Evolutionary conservation across 1,140 invertebrate species (phyloP), one percentile per base, ranked within the genome.

Genomic region (Penaeus chinensis): DNA sequence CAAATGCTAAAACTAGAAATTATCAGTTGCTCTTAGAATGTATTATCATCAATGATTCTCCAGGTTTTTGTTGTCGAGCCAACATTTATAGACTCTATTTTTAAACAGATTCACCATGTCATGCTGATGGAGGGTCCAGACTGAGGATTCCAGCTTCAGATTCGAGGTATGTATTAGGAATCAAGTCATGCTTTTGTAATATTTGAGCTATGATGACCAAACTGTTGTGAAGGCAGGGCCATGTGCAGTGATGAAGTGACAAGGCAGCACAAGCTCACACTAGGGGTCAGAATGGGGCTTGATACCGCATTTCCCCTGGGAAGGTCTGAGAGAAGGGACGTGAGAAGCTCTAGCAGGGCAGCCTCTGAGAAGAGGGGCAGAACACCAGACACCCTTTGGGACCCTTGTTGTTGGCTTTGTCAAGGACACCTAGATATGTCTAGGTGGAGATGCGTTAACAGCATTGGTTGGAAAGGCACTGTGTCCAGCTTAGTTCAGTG

Each of bases 301-400:
- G 16, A 77, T 37, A 32, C 47, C 27, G 16, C 19, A n/a, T 54
- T 27, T 77, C 84, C 84, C 84, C 84, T 86, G 84, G 84, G 84
- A 86, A 86, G 84, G 84, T 86, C 84, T 86, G 84, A 86, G 84
- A 86, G 77, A 86, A 86, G 84, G 84, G 84, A 86, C 84, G 60
- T 11, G 13, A 3, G 54, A 81, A 80, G 84, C 78, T 86, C 84
- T 71, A 80, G 84, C 32, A 24, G 84, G 78, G 78, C 84, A 86
- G 69, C 84, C 84, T 86, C 54, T 19, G 84, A 80, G 84, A 86
- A 24, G 74, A 86, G 84, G 84, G 24, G 78, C 84, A 80, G 84
- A 81, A 71, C 84, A 86, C 84, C 84, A 86, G 84, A 86, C 76
- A 86, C 3, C 77, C 62, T 66, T 42, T 16, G 62, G 62, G 24